Conservation (phyloP, 1,140 invertebrate species). For the Drosophila gunungcola region DNA sequence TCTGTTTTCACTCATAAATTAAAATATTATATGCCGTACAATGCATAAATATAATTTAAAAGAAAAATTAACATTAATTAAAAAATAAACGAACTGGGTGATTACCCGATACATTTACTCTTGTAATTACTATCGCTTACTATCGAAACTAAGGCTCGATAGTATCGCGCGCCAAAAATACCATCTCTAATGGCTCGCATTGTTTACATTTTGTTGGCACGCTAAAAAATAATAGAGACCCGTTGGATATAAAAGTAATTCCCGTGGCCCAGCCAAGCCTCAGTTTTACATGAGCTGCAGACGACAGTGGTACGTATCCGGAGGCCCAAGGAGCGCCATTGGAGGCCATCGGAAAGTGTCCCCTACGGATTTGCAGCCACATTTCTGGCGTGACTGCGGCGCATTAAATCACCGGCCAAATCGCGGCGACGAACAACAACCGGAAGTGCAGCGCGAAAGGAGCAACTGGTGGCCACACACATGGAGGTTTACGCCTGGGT, state of each 20-base stretch:
- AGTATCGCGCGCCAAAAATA: too few species aligned
- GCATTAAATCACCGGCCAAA: conserved; percentile 72
- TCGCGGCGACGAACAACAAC: conserved; percentile 63
- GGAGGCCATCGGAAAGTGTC: conserved; percentile 8
- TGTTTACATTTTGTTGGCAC: conserved; percentile 32
- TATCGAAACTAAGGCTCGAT: too few species aligned
- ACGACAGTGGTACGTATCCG: conserved; percentile 35
- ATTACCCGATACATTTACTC: too few species aligned
- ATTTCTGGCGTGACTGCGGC: conserved; percentile 71
- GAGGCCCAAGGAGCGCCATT: conserved; percentile 23
- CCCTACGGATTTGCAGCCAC: conserved; percentile 13
- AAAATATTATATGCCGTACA: too few species aligned
- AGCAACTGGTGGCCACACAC: conserved; percentile 66
- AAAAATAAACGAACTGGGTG: too few species aligned
- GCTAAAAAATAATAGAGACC: conserved; percentile 7
- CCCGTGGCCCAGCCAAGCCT: conserved; percentile 26
- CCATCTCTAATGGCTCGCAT: neutral
- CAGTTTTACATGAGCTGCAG: conserved; percentile 75
- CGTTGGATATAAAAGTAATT: conserved; percentile 72
- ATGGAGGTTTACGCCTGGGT: conserved; percentile 73
- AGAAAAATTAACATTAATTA: too few species aligned
- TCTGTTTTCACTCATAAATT: too few species aligned
- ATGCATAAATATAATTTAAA: too few species aligned
- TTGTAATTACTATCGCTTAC: too few species aligned
- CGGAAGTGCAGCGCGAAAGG: conserved; percentile 65